These are phyloP conservation scores for Oncorhynchus keta DNA, from an alignment of 2,113 vertebrate species.

Conservation along the genomic window DNA sequence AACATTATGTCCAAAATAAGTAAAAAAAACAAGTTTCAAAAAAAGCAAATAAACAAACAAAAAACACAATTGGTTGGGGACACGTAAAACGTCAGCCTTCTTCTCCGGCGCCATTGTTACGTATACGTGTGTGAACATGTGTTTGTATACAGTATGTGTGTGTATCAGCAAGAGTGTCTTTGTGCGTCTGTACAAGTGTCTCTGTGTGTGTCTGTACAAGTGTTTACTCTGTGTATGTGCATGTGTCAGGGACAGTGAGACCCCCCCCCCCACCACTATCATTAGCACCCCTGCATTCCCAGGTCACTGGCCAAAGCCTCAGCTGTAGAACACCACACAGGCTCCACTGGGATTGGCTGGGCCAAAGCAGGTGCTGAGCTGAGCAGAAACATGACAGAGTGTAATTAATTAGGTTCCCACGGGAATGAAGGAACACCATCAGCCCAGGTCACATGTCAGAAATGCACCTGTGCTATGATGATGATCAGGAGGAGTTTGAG, in stretches of 20 bases:
- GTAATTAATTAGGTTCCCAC: conserved; percentile 18
- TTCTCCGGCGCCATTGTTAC: too few species aligned
- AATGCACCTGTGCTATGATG: conserved; percentile 21
- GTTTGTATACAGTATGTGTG: too few species aligned
- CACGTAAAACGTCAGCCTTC: too few species aligned
- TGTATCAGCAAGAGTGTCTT: too few species aligned
- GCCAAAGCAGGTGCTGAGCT: conserved; percentile 21
- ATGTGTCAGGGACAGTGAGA: neutral
- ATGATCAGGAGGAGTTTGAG: neutral
- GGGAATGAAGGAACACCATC: neutral
- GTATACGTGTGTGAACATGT: too few species aligned
- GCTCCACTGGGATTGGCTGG: neutral
- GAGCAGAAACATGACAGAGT: neutral
- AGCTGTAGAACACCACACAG: neutral
- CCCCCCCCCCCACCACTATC: neutral
- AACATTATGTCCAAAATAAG: too few species aligned
- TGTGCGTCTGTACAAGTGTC: too few species aligned
- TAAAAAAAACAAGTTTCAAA: too few species aligned
- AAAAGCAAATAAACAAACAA: too few species aligned
- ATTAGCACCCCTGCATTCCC: conserved; percentile 5
- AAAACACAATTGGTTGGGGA: too few species aligned
- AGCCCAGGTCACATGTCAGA: conserved; percentile 13
- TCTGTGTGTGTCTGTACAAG: too few species aligned
- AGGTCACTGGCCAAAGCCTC: conserved; percentile 10
- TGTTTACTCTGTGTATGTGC: too few species aligned